Percentiles rank a stretch among this genome's conserved stretches.
Evolutionary conservation across 2,888 invertebrate genomes (phyloP).

Genomic region (Operophtera brumata): DNA sequence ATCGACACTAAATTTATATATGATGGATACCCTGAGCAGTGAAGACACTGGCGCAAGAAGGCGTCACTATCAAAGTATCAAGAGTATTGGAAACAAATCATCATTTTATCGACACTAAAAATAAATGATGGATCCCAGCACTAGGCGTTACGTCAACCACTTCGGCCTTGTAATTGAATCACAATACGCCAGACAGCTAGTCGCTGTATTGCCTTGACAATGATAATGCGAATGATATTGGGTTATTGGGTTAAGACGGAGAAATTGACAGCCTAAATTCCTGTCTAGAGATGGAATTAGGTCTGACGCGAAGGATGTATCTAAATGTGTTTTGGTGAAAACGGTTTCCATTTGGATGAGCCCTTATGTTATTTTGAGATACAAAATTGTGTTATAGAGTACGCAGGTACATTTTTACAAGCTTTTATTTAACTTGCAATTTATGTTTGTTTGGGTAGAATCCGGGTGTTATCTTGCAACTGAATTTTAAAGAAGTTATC

Average conservation of each 20-base stretch:
- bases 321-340: not conserved
- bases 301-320: not conserved
- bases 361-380: not conserved
- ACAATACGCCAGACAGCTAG: constrained; percentile 47
- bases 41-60: too few relatives aligned
- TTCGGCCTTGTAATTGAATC: constrained; percentile 47
- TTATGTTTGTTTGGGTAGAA: too few relatives aligned
- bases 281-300: constrained; percentile 12
- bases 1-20: too few relatives aligned
- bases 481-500: too few relatives aligned
- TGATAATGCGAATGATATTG: constrained; percentile 26
- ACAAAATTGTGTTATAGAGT: not conserved
- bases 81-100: not conserved
- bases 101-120: not conserved
- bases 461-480: too few relatives aligned
- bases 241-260: constrained; percentile 21
- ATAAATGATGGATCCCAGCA: constrained; percentile 31
- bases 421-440: too few relatives aligned
- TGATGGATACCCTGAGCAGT: too few relatives aligned
- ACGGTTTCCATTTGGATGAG: not conserved
- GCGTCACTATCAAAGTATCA: too few relatives aligned
- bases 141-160: constrained; percentile 28
- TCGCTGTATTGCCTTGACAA: constrained; percentile 34
- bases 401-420: too few relatives aligned
- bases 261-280: constrained; percentile 19